These are phyloP conservation scores for Drosophila algonquin DNA, from an alignment of 2,888 invertebrate species.

Conservation along the genomic window DNA sequence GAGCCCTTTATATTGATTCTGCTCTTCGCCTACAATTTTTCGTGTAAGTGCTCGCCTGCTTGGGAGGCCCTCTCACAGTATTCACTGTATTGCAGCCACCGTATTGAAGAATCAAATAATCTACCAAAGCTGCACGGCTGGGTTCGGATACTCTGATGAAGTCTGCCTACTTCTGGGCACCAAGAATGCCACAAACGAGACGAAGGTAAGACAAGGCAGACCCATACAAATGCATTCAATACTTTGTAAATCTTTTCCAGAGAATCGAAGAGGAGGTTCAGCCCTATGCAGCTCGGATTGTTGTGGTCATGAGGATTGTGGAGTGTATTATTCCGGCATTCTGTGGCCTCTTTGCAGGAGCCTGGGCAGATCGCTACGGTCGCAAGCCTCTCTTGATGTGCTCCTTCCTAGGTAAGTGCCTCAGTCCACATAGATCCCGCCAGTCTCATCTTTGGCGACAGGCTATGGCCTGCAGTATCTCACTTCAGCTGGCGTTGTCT, in stretches of 20 bases:
- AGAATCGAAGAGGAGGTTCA: conserved; percentile 86
- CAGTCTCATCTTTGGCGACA: conserved; percentile 23
- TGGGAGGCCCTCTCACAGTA: background rate
- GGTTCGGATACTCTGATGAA: conserved; percentile 85
- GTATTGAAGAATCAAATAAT: conserved; percentile 88
- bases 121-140: conserved; percentile 88
- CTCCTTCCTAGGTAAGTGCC: conserved; percentile 86
- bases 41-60: conserved; percentile 62
- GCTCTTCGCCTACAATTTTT: conserved; percentile 81
- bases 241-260: conserved; percentile 35
- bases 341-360: conserved; percentile 89
- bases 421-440: background rate
- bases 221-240: too few relatives aligned
- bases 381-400: conserved; percentile 88
- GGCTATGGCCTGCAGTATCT: conserved; percentile 78
- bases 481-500: conserved; percentile 68
- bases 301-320: conserved; percentile 86
- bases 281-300: conserved; percentile 86
- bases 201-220: conserved; percentile 69
- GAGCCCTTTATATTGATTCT: conserved; percentile 79
- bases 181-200: conserved; percentile 84
- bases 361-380: conserved; percentile 91
- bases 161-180: conserved; percentile 85
- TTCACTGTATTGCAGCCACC: conserved; percentile 65
- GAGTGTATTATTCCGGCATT: conserved; percentile 87